These are phyloP conservation scores for Diplosoma virens DNA, from an alignment of 23 tunicate species.

Conservation along the genomic window DNA sequence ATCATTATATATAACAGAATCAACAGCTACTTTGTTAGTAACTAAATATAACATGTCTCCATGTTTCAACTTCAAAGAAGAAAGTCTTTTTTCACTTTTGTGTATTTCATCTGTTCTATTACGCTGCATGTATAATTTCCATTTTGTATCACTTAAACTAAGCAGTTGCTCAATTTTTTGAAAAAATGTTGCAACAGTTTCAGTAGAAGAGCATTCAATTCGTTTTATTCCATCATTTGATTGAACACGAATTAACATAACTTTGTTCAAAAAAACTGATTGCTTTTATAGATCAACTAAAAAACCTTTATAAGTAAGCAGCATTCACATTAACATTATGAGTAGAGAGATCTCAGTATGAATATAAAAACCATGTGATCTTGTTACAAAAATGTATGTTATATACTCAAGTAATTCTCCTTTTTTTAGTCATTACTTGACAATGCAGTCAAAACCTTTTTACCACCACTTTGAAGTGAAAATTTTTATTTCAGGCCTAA, in stretches of 20 bases:
- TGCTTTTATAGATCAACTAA: no score
- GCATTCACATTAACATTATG: no score
- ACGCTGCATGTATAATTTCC: slow-evolving; percentile 47
- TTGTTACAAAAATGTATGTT: no score
- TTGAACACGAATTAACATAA: slow-evolving; percentile 89
- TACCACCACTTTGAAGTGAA: no score
- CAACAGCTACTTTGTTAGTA: background rate
- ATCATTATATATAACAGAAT: background rate
- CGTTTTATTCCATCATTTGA: slow-evolving; percentile 70
- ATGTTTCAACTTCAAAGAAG: slow-evolving; percentile 62
- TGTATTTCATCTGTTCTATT: slow-evolving; percentile 28
- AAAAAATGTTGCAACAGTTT: slow-evolving; percentile 30
- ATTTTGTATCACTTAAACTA: slow-evolving; percentile 10
- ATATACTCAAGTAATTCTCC: no score
- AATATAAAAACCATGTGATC: no score
- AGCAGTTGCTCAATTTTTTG: slow-evolving; percentile 33
- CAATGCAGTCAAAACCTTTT: no score
- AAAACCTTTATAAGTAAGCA: no score
- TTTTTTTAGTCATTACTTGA: no score
- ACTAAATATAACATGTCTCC: slow-evolving; percentile 73
- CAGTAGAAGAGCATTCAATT: slow-evolving; percentile 37
- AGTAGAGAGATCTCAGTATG: no score
- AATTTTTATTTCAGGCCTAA: no score
- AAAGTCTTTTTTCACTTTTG: slow-evolving; percentile 28
- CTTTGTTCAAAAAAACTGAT: no score